Conservation (phyloP, 2,797 vertebrate genomes). For the Benthosema pterotum region DNA sequence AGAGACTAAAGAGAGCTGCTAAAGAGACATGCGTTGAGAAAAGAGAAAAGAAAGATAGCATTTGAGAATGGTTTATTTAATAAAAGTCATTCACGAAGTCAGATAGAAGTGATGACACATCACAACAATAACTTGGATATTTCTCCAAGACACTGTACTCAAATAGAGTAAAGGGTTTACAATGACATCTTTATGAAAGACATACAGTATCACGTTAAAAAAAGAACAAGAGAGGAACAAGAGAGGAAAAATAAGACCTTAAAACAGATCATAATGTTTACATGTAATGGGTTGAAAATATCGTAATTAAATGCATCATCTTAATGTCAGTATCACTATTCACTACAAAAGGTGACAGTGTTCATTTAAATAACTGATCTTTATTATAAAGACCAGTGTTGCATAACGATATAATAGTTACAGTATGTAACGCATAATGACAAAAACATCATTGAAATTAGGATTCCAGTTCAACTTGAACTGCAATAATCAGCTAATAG, state of each 20-base stretch:
- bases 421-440: no score
- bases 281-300: no score
- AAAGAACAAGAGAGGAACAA: not conserved
- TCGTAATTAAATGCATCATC: no score
- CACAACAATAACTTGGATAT: conserved; percentile 10
- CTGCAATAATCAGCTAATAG: no score
- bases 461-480: no score
- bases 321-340: no score
- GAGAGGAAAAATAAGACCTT: not conserved
- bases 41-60: not conserved
- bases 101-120: conserved; percentile 14
- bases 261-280: not conserved
- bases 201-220: not conserved
- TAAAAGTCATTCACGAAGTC: not conserved
- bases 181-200: conserved; percentile 13
- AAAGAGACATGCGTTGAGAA: not conserved
- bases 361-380: no score
- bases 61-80: conserved; percentile 16
- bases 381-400: no score
- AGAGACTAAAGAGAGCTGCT: not conserved
- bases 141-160: conserved; percentile 13
- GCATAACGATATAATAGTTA: no score
- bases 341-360: no score
- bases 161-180: conserved; percentile 14
- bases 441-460: no score